Percentiles rank a stretch among this genome's conserved stretches.
phyloP scores from a whole-genome alignment of 2,797 vertebrate genomes.

The Denticeps clupeoides region DNA sequence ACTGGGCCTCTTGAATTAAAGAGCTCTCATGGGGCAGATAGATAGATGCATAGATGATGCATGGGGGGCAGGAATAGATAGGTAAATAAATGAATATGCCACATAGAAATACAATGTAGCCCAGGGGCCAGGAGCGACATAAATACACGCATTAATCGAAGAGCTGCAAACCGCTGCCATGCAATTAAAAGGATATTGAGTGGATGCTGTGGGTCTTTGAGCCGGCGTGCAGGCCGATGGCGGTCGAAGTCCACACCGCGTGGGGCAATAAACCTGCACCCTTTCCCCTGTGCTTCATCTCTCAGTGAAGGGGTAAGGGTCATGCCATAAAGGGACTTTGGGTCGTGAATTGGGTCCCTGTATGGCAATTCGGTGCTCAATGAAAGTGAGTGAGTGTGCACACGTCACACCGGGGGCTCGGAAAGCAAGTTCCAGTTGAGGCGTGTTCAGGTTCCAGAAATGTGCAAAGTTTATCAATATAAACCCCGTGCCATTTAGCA shows the following conservation, averaged over 20 bases:
- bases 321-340: conserved; percentile 57
- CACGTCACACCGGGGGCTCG: not conserved
- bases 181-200: conserved; percentile 68
- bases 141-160: conserved; percentile 67
- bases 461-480: too few species aligned
- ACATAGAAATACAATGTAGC: conserved; percentile 64
- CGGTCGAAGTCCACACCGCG: conserved; percentile 40
- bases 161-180: conserved; percentile 54
- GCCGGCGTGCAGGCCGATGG: conserved; percentile 22
- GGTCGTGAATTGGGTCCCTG: conserved; percentile 35
- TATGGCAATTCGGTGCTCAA: conserved; percentile 51
- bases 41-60: conserved; percentile 56
- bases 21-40: conserved; percentile 59
- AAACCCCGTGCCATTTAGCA: too few species aligned
- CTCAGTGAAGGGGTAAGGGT: conserved; percentile 40
- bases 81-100: conserved; percentile 71
- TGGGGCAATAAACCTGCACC: conserved; percentile 43
- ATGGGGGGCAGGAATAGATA: conserved; percentile 51
- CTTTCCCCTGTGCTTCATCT: conserved; percentile 40
- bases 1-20: conserved; percentile 60
- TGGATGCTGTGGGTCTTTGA: conserved; percentile 30
- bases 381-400: conserved; percentile 45
- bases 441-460: too few species aligned
- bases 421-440: not conserved
- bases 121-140: conserved; percentile 43